These are phyloP conservation scores for Fulica atra DNA, from an alignment of 2,113 vertebrate genomes.

Conservation along the genomic window DNA sequence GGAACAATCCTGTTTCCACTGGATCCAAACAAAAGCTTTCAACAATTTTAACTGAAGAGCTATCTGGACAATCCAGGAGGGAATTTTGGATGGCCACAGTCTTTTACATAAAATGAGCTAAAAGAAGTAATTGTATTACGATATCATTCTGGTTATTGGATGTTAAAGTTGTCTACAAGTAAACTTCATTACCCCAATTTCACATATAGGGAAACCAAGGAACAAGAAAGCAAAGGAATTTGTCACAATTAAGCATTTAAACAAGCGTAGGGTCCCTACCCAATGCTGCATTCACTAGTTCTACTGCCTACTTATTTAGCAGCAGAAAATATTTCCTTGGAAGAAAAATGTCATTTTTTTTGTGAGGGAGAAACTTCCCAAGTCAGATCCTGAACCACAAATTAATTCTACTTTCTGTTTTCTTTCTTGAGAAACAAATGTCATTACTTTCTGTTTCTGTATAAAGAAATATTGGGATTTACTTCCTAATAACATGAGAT, in stretches of 20 bases:
- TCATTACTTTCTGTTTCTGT: neutral
- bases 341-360: neutral
- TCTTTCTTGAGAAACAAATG: neutral
- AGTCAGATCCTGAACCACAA: neutral
- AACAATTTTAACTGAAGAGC: neutral
- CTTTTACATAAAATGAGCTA: neutral
- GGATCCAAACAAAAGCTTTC: neutral
- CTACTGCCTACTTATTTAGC: neutral
- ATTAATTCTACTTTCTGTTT: neutral
- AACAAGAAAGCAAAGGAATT: neutral
- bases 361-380: neutral
- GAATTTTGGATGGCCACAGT: neutral
- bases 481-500: neutral
- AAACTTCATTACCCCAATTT: neutral
- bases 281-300: neutral
- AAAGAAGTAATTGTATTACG: neutral
- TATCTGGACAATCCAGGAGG: neutral
- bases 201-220: neutral
- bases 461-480: neutral
- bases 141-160: neutral
- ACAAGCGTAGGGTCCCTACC: neutral
- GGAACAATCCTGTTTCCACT: conserved; percentile 20
- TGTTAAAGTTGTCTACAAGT: neutral
- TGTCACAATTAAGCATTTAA: neutral
- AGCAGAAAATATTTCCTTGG: neutral